Evolutionary conservation across 2,888 invertebrate species (phyloP), one percentile per base, ranked within the genome.

Genomic region (Oxyteleia sp.): DNA sequence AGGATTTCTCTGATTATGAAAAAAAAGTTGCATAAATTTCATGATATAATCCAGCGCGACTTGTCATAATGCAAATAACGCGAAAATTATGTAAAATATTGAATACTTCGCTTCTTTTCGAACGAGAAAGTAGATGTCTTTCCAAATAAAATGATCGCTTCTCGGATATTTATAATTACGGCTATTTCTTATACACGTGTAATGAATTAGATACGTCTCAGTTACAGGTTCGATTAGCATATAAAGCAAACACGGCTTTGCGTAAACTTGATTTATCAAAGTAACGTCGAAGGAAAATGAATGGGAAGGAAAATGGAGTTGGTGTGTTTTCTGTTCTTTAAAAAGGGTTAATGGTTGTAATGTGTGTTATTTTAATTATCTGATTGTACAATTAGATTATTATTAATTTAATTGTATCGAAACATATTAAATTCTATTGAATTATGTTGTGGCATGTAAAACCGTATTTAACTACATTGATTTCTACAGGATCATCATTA

Each of bases 21-120:
- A 64, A 66, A 66, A 76, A 49, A n/a, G 57, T 76, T 68, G 66
- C 76, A 76, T 59, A 59, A 66, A 59, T 59, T 66, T 47, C 38
- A 15, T 66, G 66, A 75, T 49, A 75, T 75, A 66, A 66, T 57
- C 11, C 49, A 4, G 7, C 41, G 41, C 38, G 57, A 29, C 47
- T 64, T 61, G 38, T 55, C 63, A 59, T 63, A 64, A 57, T 32
- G 11, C 23, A 26, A 75, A 38, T 18, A 45, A 74, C 41, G 45
- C 55, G 32, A 55, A 71, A 64, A 75, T 75, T 64, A 75, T 64
- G 75, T 75, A 75, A 75, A 75, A 35, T 20, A 10, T 10, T 38
- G 1, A 16, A 26, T n/a, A 53, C 18, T 13, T 69, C 10, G 32
- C 10, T 72, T 32, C 13, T 18, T 63, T 63, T 43, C 20, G 10